Evolutionary conservation across 2,797 vertebrate genomes (phyloP), one percentile per base, ranked within the genome.

Genomic region (Neomorphus geoffroyi): DNA sequence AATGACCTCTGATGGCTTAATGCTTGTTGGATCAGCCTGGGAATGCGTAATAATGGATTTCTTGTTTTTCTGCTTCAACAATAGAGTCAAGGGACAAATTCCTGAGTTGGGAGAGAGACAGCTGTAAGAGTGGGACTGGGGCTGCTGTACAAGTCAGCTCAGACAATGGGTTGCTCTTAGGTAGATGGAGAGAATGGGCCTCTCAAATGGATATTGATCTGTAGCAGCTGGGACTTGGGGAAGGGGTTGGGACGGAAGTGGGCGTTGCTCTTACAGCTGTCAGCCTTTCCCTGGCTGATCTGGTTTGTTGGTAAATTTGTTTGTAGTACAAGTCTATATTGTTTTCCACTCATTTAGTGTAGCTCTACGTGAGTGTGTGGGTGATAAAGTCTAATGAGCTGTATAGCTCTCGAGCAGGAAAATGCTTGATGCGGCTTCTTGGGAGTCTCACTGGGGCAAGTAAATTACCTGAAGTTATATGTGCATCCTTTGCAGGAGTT

Each of bases 161-260:
- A 64, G 37, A 96, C 94, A 95, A 95, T 92, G 91, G 75, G 45
- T 21, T 92, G 46, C 94, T 96, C 96, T 96, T 90, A 51, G 84
- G 87, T 92, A 30, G 53, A 27, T 18, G 70, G 37, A 50, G 66
- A 94, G 78, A 92, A 85, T 13, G 41, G 21, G 57, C 61, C 57
- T 94, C 86, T 65, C 64, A 92, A 81, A 86, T 91, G 93, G 62
- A 30, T 89, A 60, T 93, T 97, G 96, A 95, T 95, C 86, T 88
- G 51, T 39, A 95, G 92, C 96, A 97, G 95, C 94, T 96, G 96
- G 77, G 33, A 19, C 1, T 4, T 32, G 78, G 78, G 64, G 23
- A 57, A 18, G 69, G 70, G 61, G 3, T 4, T 30, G 69, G 90
- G 51, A 39, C 35, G 67, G 3, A 4, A 79, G 46, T 6, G 4